Conservation (phyloP, 2,888 invertebrate species). For the Glaucopsyche alexis region DNA sequence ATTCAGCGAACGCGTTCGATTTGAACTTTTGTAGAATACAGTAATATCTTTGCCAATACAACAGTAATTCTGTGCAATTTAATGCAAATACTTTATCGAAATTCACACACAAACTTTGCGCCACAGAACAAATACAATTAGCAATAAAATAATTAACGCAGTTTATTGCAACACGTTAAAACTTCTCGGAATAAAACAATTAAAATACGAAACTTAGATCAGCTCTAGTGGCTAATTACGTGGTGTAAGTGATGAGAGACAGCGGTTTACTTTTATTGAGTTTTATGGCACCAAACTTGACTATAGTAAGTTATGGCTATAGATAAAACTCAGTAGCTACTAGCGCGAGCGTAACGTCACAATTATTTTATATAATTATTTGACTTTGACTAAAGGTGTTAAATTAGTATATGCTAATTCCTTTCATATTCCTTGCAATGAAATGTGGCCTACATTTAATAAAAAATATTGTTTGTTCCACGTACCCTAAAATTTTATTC, state of each 20-base stretch:
- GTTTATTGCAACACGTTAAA: conserved; percentile 45
- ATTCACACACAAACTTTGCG: not conserved
- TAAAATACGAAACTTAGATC: conserved; percentile 46
- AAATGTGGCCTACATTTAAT: too few species aligned
- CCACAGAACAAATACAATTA: conserved; percentile 42
- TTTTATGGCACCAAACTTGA: too few species aligned
- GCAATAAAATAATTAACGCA: conserved; percentile 44
- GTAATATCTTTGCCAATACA: not conserved
- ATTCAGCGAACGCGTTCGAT: not conserved
- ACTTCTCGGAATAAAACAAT: conserved; percentile 45
- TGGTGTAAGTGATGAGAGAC: conserved; percentile 29
- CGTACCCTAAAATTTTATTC: too few species aligned
- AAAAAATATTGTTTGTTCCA: too few species aligned
- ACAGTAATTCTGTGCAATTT: not conserved
- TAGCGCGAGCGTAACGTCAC: too few species aligned
- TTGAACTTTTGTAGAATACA: not conserved
- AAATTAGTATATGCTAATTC: too few species aligned
- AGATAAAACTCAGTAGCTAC: too few species aligned
- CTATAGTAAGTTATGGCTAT: not conserved
- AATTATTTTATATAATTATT: too few species aligned
- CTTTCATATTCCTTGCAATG: too few species aligned
- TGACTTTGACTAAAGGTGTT: too few species aligned
- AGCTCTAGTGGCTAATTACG: conserved; percentile 39
- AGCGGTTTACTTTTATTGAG: not conserved
- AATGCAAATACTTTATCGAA: not conserved